Evolutionary conservation across 1,140 invertebrate species (phyloP).

Genomic region (Anastatus disparis): DNA sequence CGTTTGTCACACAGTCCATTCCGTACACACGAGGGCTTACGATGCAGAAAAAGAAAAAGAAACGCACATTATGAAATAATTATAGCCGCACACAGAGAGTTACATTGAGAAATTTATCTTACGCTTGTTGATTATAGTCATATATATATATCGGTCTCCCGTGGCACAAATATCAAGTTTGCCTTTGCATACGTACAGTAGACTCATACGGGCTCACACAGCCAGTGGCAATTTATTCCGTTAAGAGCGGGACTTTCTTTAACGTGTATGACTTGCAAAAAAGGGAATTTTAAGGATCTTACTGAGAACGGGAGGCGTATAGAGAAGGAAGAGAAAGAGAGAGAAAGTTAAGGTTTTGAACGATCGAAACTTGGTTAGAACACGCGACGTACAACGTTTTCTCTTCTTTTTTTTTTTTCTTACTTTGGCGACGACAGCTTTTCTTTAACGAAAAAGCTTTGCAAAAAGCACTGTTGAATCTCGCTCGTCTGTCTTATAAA

Average conservation of each 20-base stretch:
- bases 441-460: neutral
- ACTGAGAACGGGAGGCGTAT: too few relatives aligned
- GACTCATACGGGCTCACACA: neutral
- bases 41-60: neutral
- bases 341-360: neutral
- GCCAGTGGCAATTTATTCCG: conserved; percentile 25
- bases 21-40: neutral
- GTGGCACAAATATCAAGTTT: neutral
- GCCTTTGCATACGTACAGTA: too few relatives aligned
- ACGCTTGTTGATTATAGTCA: conserved; percentile 8
- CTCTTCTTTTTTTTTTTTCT: too few relatives aligned
- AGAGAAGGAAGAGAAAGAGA: neutral
- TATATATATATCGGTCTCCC: neutral
- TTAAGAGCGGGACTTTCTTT: neutral
- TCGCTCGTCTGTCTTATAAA: too few relatives aligned
- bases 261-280: conserved; percentile 31
- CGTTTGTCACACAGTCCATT: too few relatives aligned
- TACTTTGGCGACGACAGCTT: conserved; percentile 25
- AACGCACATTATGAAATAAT: neutral
- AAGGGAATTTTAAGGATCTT: conserved; percentile 18
- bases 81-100: neutral
- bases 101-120: conserved; percentile 7
- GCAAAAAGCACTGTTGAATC: neutral
- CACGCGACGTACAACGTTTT: conserved; percentile 19
- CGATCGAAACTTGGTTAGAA: conserved; percentile 17